Percentiles rank a stretch among this genome's conserved stretches.
These are phyloP conservation scores for Heliconius melpomene DNA, from an alignment of 1,140 invertebrate genomes.

Conservation along the genomic window DNA sequence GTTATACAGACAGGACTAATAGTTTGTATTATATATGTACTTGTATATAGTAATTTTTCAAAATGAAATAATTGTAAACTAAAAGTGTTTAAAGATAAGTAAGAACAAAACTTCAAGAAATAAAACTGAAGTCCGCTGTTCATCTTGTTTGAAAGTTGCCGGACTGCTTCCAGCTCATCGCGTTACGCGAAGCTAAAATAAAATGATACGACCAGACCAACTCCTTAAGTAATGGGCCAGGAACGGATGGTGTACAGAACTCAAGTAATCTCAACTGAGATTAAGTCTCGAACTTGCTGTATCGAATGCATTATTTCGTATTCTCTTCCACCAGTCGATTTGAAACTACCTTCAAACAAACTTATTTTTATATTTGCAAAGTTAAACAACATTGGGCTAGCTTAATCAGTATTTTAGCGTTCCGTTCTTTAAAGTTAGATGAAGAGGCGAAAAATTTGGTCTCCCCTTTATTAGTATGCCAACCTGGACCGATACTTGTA, in stretches of 20 bases:
- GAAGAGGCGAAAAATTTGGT: conserved; percentile 30
- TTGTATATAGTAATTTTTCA: neutral
- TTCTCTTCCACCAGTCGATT: conserved; percentile 49
- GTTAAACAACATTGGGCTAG: conserved; percentile 44
- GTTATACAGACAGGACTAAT: neutral
- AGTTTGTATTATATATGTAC: neutral
- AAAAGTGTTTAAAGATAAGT: neutral
- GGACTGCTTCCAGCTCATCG: conserved; percentile 51
- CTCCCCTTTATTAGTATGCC: conserved; percentile 32
- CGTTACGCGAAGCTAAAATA: conserved; percentile 50
- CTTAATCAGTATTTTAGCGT: conserved; percentile 42
- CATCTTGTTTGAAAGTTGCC: conserved; percentile 64
- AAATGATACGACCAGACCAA: conserved; percentile 55
- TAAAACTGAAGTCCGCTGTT: conserved; percentile 51
- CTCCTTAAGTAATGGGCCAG: conserved; percentile 66
- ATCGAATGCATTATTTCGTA: conserved; percentile 70
- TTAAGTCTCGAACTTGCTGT: conserved; percentile 69
- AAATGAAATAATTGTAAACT: neutral
- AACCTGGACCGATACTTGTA: conserved; percentile 26
- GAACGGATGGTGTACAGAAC: conserved; percentile 52
- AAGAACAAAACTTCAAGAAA: conserved; percentile 37
- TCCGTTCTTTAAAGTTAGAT: conserved; percentile 47
- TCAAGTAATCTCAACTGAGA: conserved; percentile 67
- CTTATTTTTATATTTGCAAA: conserved; percentile 54
- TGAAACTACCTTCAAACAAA: conserved; percentile 46